Evolutionary conservation across 2,113 vertebrate genomes (phyloP).

Genomic region (Mionectes macconnelli): DNA sequence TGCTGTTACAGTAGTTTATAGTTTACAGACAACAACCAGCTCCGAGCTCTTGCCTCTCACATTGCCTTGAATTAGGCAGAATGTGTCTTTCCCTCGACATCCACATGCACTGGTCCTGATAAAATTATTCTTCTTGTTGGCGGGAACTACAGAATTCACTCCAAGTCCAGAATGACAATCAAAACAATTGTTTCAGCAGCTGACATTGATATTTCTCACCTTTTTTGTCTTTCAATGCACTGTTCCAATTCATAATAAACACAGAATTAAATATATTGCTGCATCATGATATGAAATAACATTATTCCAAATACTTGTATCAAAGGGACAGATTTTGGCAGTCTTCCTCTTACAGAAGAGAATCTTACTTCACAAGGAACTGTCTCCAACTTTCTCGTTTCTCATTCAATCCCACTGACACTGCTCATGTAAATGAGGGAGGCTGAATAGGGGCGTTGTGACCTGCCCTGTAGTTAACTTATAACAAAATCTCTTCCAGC

Average conservation of each 20-base stretch:
- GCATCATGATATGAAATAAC: background rate
- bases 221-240: background rate
- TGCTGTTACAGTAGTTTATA: background rate
- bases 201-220: background rate
- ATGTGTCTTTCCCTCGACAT: background rate
- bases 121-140: background rate
- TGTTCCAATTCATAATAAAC: background rate
- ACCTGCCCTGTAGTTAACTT: background rate
- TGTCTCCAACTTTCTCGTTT: background rate
- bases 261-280: background rate
- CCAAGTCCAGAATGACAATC: background rate
- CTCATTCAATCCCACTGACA: background rate
- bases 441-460: background rate
- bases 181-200: background rate
- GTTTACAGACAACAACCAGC: background rate
- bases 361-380: background rate
- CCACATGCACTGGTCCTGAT: rapidly evolving
- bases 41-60: background rate
- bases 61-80: background rate
- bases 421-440: background rate
- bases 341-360: background rate
- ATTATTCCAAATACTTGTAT: background rate
- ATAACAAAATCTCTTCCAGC: background rate
- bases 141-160: background rate
- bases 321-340: background rate